Evolutionary conservation across 2,113 vertebrate genomes (phyloP).

Genomic region (Romanogobio albipinnatus): DNA sequence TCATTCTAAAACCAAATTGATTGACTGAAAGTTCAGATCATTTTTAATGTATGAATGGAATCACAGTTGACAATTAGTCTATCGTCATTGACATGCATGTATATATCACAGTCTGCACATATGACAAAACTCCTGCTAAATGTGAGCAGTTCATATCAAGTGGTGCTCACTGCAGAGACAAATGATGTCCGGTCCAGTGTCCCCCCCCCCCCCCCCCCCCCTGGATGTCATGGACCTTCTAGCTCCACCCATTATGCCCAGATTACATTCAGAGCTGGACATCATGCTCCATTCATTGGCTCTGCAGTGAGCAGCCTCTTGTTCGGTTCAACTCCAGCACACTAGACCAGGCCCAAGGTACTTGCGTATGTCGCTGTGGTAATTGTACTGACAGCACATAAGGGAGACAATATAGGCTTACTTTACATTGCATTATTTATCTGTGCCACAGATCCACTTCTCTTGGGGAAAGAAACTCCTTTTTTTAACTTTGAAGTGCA

Average conservation of each 20-base stretch:
- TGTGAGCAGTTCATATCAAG: not conserved
- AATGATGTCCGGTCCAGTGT: no score
- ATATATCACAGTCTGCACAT: not conserved
- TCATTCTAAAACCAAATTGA: not conserved
- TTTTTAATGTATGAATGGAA: not conserved
- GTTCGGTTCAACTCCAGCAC: not conserved
- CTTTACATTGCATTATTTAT: constrained; percentile 58
- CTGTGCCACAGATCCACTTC: constrained; percentile 37
- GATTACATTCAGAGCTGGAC: no score
- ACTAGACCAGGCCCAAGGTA: not conserved
- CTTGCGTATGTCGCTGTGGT: not conserved
- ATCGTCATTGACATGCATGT: not conserved
- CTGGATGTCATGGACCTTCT: no score
- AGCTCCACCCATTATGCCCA: no score
- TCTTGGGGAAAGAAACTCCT: constrained; percentile 5
- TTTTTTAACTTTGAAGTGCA: not conserved
- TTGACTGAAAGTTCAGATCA: not conserved
- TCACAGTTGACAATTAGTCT: not conserved
- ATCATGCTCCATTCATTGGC: no score
- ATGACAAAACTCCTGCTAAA: no score
- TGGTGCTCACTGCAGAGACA: no score
- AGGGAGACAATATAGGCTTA: constrained; percentile 45
- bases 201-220: no score
- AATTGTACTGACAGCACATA: constrained; percentile 41
- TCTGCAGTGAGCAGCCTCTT: no score